Conservation (phyloP, 2,888 invertebrate species). For the Urechis unicinctus region DNA sequence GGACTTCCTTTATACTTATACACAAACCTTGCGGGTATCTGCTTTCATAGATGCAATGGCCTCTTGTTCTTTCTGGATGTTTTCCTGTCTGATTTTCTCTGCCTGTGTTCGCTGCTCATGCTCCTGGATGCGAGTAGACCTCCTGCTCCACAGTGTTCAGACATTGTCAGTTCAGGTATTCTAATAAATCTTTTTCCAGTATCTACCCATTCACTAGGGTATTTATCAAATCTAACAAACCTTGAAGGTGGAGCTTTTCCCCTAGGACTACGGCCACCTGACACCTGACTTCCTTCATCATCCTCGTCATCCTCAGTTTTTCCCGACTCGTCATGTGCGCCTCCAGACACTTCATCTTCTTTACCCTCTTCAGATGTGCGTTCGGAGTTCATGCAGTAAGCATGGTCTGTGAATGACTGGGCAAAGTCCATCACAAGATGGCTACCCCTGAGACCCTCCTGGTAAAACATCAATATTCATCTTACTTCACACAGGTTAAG, state of each 20-base stretch:
- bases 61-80: constrained; percentile 5
- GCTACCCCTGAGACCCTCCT: not conserved
- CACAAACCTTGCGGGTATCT: not conserved
- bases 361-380: not conserved
- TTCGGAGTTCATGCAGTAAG: no score
- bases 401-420: not conserved
- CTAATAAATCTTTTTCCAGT: no score
- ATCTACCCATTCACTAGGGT: no score
- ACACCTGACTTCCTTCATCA: not conserved
- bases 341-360: not conserved
- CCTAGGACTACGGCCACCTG: not conserved
- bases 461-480: no score
- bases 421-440: not conserved
- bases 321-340: not conserved
- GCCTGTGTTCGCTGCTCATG: constrained; percentile 10
- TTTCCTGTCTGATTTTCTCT: constrained; percentile 11
- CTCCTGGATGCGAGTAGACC: constrained; percentile 12
- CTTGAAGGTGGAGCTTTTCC: not conserved
- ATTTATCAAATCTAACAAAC: not conserved
- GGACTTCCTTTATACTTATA: not conserved
- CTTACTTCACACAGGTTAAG: no score
- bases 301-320: not conserved
- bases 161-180: no score
- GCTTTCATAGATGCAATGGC: not conserved
- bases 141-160: no score